A percentile compares a stretch with the other conserved stretches of the same genome.
Conservation (phyloP, 2,888 invertebrate genomes). For the Pegoplata infirma region DNA sequence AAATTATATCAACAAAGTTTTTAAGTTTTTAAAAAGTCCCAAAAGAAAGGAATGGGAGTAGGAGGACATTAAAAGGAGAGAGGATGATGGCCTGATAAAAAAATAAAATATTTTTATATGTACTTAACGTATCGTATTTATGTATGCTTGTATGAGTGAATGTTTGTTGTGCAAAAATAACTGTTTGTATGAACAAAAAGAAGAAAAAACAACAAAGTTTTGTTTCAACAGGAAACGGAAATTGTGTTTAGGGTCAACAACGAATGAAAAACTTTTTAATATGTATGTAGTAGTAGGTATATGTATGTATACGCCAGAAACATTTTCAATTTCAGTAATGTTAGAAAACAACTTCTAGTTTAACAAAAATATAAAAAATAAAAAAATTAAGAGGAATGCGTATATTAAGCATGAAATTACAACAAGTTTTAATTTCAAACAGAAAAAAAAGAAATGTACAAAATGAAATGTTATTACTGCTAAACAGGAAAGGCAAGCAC, state of each 20-base stretch:
- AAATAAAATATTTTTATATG: background rate
- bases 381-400: background rate
- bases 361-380: background rate
- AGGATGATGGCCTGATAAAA: background rate
- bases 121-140: background rate
- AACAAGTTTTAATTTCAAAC: conserved; percentile 5
- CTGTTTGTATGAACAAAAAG: no score
- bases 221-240: conserved; percentile 14
- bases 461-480: conserved; percentile 7
- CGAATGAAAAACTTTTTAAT: conserved; percentile 22
- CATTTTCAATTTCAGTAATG: background rate
- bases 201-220: background rate
- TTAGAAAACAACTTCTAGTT: background rate
- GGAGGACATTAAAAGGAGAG: no score
- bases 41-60: no score
- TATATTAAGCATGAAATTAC: conserved; percentile 37
- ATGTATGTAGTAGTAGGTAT: background rate
- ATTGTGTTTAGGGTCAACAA: conserved; percentile 25
- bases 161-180: no score
- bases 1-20: conserved; percentile 12
- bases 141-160: no score
- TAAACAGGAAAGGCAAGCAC: background rate
- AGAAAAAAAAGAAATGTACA: conserved; percentile 6
- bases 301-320: background rate
- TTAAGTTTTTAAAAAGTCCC: background rate